Evolutionary conservation across 23 tunicate genomes (phyloP).

Genomic region (Ascidia mentula): DNA sequence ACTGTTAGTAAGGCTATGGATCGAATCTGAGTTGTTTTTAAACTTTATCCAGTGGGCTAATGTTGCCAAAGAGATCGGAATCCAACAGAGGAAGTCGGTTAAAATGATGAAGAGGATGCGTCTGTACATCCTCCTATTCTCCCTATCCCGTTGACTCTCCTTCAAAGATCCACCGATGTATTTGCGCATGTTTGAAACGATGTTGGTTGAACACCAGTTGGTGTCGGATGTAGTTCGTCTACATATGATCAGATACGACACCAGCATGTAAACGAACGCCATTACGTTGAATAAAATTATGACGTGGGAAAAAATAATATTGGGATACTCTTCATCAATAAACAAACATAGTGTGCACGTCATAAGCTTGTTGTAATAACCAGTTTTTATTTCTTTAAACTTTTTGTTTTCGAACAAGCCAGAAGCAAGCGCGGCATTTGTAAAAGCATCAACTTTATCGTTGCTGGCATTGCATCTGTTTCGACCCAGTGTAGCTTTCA

Average conservation of each 20-base stretch:
- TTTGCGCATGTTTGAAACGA: background rate
- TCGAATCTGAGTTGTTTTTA: no score
- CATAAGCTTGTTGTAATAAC: constrained; percentile 20
- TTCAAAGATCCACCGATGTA: background rate
- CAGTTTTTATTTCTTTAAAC: background rate
- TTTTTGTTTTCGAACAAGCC: background rate
- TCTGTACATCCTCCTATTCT: constrained; percentile 14
- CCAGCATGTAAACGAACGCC: constrained; percentile 10
- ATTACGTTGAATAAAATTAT: constrained; percentile 2
- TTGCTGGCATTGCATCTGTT: background rate
- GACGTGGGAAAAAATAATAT: background rate
- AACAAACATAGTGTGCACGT: constrained; percentile 6
- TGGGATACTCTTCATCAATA: background rate
- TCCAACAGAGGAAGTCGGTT: constrained; percentile 36
- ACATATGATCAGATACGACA: constrained; percentile 20
- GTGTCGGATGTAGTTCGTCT: background rate
- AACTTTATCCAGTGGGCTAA: no score
- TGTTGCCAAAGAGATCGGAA: constrained; percentile 30
- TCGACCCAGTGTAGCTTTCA: background rate
- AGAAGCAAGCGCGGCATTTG: background rate
- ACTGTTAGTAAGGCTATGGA: no score
- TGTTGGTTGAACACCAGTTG: background rate
- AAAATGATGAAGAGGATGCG: constrained; percentile 18
- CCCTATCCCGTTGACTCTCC: background rate
- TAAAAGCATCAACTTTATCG: background rate